phyloP scores from a whole-genome alignment of 2,797 vertebrate genomes.

The Staurois parvus region DNA sequence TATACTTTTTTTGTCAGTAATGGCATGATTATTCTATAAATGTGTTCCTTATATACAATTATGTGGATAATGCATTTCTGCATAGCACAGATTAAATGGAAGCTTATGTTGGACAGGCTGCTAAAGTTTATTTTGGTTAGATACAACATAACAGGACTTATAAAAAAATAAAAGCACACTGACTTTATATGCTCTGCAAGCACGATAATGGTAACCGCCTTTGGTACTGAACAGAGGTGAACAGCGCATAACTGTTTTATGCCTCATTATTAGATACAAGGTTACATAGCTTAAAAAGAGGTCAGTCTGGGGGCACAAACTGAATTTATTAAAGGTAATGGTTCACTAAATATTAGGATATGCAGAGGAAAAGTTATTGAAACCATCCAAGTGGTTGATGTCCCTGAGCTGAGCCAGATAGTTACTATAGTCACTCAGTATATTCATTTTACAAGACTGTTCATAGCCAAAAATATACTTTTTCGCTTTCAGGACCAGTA shows the following conservation, averaged over 20 bases:
- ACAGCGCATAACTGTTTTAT: constrained; percentile 15
- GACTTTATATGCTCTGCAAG: not conserved
- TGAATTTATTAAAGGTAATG: constrained; percentile 2
- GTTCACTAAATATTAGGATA: not conserved
- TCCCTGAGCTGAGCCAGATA: no score
- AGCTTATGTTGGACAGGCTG: constrained; percentile 5
- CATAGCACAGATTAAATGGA: constrained; percentile 12
- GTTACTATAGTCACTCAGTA: no score
- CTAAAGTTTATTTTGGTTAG: constrained; percentile 22
- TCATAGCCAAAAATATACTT: no score
- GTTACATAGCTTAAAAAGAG: constrained; percentile 19
- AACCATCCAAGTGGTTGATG: not conserved
- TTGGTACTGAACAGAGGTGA: constrained; percentile 1
- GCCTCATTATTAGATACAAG: constrained; percentile 18
- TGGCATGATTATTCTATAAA: constrained; percentile 6
- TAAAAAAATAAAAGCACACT: constrained; percentile 11
- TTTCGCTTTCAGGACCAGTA: no score
- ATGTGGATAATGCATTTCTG: constrained; percentile 6
- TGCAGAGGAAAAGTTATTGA: not conserved
- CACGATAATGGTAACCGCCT: not conserved
- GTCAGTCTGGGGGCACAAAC: not conserved
- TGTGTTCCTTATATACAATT: not conserved
- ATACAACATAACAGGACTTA: constrained; percentile 16
- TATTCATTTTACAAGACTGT: no score
- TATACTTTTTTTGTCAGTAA: constrained; percentile 6